phyloP scores from a whole-genome alignment of 2,888 invertebrate genomes.

The Slavum lentiscoides region DNA sequence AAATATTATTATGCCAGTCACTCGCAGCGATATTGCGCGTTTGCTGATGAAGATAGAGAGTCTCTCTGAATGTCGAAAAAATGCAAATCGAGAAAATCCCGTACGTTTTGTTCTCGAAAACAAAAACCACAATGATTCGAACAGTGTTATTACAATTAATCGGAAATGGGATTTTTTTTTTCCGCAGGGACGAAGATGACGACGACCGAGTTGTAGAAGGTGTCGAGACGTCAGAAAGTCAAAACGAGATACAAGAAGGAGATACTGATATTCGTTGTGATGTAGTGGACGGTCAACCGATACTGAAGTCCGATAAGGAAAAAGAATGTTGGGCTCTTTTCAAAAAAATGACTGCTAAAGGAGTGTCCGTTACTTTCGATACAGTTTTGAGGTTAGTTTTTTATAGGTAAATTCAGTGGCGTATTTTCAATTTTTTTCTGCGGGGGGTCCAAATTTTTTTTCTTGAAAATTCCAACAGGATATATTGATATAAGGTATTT shows the following conservation, averaged over 20 bases:
- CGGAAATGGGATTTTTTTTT: background rate
- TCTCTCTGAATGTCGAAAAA: background rate
- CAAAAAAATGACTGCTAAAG: conserved; percentile 70
- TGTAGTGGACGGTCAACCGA: conserved; percentile 39
- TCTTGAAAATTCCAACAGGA: too few relatives aligned
- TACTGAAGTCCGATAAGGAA: conserved; percentile 65
- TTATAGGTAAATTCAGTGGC: too few relatives aligned
- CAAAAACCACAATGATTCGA: too few relatives aligned
- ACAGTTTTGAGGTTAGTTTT: conserved; percentile 65
- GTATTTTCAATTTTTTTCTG: too few relatives aligned
- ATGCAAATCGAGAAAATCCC: background rate
- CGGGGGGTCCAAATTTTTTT: too few relatives aligned
- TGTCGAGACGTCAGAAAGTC: background rate
- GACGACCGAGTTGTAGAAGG: conserved; percentile 10
- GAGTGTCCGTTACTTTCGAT: conserved; percentile 70
- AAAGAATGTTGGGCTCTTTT: conserved; percentile 72
- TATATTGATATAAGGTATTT: too few relatives aligned
- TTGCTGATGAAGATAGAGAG: too few relatives aligned
- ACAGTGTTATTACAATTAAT: too few relatives aligned
- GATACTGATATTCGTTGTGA: conserved; percentile 10
- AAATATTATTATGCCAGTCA: background rate
- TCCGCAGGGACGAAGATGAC: conserved; percentile 22
- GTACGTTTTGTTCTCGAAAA: background rate
- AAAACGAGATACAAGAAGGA: background rate
- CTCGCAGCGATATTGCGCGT: too few relatives aligned